Evolutionary conservation across 2,888 invertebrate genomes (phyloP).

Genomic region (Alcis repandata): DNA sequence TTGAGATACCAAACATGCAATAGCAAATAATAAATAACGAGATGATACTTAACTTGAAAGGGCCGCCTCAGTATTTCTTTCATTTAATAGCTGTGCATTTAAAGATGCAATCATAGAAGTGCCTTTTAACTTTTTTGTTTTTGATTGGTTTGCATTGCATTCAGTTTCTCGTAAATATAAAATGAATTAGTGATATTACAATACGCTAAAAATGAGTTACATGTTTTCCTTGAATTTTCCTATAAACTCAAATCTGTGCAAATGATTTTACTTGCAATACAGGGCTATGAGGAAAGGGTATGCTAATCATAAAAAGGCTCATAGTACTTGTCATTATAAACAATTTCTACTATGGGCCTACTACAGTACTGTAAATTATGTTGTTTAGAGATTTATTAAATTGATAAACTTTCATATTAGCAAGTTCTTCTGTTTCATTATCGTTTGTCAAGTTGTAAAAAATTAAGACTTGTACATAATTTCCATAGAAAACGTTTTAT

Average conservation of each 20-base stretch:
- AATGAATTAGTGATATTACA: too few relatives aligned
- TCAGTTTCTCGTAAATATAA: neutral
- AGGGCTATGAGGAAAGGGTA: too few relatives aligned
- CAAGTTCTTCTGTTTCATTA: conserved; percentile 2
- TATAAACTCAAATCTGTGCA: too few relatives aligned
- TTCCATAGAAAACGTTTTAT: neutral
- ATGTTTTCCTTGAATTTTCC: too few relatives aligned
- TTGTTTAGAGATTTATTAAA: neutral
- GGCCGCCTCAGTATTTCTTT: conserved; percentile 14
- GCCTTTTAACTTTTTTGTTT: conserved; percentile 7
- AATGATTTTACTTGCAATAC: too few relatives aligned
- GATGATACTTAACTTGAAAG: conserved; percentile 2
- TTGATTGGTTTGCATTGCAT: neutral
- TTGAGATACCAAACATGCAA: neutral
- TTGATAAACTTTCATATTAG: neutral
- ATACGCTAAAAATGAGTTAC: too few relatives aligned
- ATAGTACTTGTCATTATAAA: too few relatives aligned
- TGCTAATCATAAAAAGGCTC: too few relatives aligned
- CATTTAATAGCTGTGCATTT: conserved; percentile 7
- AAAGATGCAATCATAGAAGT: conserved; percentile 3
- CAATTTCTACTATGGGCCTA: neutral
- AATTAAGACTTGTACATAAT: conserved; percentile 7
- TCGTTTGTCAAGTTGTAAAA: neutral
- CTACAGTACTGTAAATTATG: too few relatives aligned
- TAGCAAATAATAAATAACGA: conserved; percentile 9